A percentile compares a stretch with the other conserved stretches of the same genome.
Conservation (phyloP, 1,140 invertebrate genomes). For the Lysiphlebus fabarum region DNA sequence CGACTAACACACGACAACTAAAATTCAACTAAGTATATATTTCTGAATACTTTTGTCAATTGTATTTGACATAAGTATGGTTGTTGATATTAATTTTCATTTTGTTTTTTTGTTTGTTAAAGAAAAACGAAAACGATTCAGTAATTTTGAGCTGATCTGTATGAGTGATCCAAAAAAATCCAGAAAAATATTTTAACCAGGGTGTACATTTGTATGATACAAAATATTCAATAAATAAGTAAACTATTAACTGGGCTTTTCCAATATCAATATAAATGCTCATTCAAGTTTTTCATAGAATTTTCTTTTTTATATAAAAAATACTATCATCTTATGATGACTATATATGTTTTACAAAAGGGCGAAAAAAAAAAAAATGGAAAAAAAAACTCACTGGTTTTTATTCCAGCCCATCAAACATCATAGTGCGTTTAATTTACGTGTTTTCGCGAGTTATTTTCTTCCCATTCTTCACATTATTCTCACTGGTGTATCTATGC, state of each 20-base stretch:
- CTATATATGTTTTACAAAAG: slow-evolving; percentile 45
- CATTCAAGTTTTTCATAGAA: too few species aligned
- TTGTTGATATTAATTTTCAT: too few species aligned
- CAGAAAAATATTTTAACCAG: too few species aligned
- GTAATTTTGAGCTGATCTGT: too few species aligned
- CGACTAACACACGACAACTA: slow-evolving; percentile 26
- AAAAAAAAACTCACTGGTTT: slow-evolving; percentile 38
- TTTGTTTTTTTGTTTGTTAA: too few species aligned
- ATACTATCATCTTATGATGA: slow-evolving; percentile 51
- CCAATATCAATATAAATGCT: too few species aligned
- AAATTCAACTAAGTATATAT: not conserved
- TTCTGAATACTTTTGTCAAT: not conserved
- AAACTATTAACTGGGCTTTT: too few species aligned
- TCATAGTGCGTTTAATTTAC: slow-evolving; percentile 55
- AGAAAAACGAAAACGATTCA: too few species aligned
- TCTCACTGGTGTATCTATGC: not conserved
- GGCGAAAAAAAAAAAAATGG: not conserved
- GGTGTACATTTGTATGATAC: too few species aligned
- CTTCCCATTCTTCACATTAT: slow-evolving; percentile 28
- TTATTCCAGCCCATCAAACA: slow-evolving; percentile 52
- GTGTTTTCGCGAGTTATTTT: slow-evolving; percentile 55
- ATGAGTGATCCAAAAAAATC: too few species aligned
- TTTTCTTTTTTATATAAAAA: not conserved
- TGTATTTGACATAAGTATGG: too few species aligned
- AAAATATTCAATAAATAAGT: not conserved